Base-by-base conservation (phyloP, 2,113 vertebrate species). In the Tauraco erythrolophus region DNA sequence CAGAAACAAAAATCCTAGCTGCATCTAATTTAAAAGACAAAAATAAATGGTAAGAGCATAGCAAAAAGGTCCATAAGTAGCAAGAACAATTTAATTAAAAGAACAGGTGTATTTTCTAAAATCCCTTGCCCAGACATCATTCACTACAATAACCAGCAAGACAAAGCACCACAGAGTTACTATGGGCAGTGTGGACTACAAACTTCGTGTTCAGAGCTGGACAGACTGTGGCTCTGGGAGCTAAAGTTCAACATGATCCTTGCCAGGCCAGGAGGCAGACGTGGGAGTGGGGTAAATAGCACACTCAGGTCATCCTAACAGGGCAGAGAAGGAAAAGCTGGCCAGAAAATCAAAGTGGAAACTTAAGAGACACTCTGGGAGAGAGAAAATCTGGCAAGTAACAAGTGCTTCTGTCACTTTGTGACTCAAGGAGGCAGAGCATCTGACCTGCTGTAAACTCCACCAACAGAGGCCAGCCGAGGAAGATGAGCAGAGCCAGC, bases 291-390 rank as follows among this genome's bases (percentile, higher is more conserved):
- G 66, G 46, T 68, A 50, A 35, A 92, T 39, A 85, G 37, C 57
- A 93, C 23, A 6, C 31, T 90, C 35, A 23, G 64, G 50, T 87
- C 75, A 71, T 71, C 13, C 37, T 86, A 89, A 82, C 41, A 48
- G 72, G 81, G 71, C 68, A 92, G 64, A 92, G 61, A 77, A 60
- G 48, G 76, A 91, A 96, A 94, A 93, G 45, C 39, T 82, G 77
- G 51, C 56, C 24, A 35, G 76, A 89, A 95, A 95, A 97, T 95
- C 81, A 91, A 93, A 92, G 64, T 76, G 82, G 74, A 95, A 95
- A 94, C 27, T 77, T 82, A 89, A 93, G 51, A 95, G 39, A 54
- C 18, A 0, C 25, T 57, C 43, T 31, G 3, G n/a, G 81, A 43
- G 31, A 77, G 51, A 94, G 54, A 91, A 86, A 89, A 95, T 84